Percentiles rank a stretch among this genome's conserved stretches.
Evolutionary conservation across 1,140 invertebrate genomes (phyloP).

Genomic region (Drosophila santomea): DNA sequence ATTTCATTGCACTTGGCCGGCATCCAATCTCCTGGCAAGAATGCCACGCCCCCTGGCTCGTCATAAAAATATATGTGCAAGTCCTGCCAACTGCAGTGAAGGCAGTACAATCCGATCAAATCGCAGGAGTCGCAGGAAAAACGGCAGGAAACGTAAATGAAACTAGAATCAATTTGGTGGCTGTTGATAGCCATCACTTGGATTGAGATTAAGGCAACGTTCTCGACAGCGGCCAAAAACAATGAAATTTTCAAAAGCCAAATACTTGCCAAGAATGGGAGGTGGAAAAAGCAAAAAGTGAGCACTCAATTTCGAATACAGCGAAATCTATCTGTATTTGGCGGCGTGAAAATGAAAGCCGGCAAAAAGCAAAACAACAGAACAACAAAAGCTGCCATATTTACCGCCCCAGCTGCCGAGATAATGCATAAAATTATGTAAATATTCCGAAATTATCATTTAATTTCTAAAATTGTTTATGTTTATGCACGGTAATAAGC

Average conservation of each 20-base stretch:
- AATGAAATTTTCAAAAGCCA: slow-evolving; percentile 59
- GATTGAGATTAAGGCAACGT: slow-evolving; percentile 66
- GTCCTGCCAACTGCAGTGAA: slow-evolving; percentile 63
- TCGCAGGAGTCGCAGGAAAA: not conserved
- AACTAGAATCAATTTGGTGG: slow-evolving; percentile 80
- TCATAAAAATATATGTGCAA: slow-evolving; percentile 78
- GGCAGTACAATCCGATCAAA: slow-evolving; percentile 9
- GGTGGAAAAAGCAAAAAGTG: not conserved
- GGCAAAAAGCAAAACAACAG: slow-evolving; percentile 32
- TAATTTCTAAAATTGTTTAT: slow-evolving; percentile 83
- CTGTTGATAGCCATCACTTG: slow-evolving; percentile 71
- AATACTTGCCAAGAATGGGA: slow-evolving; percentile 50
- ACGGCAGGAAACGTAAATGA: slow-evolving; percentile 73
- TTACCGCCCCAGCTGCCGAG: slow-evolving; percentile 30
- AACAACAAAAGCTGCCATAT: slow-evolving; percentile 20
- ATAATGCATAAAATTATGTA: slow-evolving; percentile 83
- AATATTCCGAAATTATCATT: slow-evolving; percentile 81
- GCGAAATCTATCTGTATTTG: slow-evolving; percentile 55
- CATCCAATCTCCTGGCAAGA: slow-evolving; percentile 55
- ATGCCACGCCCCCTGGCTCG: slow-evolving; percentile 38
- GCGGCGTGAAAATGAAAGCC: slow-evolving; percentile 42
- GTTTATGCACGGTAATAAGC: slow-evolving; percentile 81
- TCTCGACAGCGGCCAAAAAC: slow-evolving; percentile 29
- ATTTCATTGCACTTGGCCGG: slow-evolving; percentile 77
- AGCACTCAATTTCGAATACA: not conserved